These are phyloP conservation scores for Porites evermanni DNA, from an alignment of 92 coral and sea anemone genomes.

Conservation along the genomic window DNA sequence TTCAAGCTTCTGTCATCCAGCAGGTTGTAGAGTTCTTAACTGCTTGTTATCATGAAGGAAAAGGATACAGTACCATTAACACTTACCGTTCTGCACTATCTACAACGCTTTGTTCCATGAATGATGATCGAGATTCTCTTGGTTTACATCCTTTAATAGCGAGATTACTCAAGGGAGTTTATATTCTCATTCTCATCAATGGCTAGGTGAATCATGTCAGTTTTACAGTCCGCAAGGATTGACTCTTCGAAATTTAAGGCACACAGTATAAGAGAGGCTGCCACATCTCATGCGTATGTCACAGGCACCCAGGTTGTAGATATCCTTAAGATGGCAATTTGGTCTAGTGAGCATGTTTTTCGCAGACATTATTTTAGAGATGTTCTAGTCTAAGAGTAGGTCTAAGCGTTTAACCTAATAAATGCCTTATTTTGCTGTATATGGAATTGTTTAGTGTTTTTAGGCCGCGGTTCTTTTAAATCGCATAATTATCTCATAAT, in stretches of 20 bases:
- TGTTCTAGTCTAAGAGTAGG: neutral
- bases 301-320: constrained; percentile 48
- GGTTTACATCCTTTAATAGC: constrained; percentile 64
- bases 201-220: constrained; percentile 57
- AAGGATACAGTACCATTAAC: constrained; percentile 51
- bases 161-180: constrained; percentile 63
- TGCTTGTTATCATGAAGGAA: constrained; percentile 30
- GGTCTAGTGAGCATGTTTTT: neutral
- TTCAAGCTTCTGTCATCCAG: constrained; percentile 46
- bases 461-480: constrained; percentile 67
- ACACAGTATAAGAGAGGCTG: too few relatives aligned
- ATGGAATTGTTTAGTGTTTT: neutral
- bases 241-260: constrained; percentile 2
- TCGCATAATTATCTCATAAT: constrained; percentile 78
- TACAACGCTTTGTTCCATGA: constrained; percentile 24
- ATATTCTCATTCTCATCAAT: constrained; percentile 6
- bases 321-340: constrained; percentile 3
- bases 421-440: neutral
- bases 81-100: constrained; percentile 58
- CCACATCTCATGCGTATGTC: neutral
- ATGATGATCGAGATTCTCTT: constrained; percentile 11
- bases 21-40: constrained; percentile 39
- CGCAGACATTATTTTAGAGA: constrained; percentile 34
- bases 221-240: constrained; percentile 41
- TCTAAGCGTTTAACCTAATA: neutral